Evolutionary conservation across 2,113 vertebrate species (phyloP).

Genomic region (Caranx ignobilis): DNA sequence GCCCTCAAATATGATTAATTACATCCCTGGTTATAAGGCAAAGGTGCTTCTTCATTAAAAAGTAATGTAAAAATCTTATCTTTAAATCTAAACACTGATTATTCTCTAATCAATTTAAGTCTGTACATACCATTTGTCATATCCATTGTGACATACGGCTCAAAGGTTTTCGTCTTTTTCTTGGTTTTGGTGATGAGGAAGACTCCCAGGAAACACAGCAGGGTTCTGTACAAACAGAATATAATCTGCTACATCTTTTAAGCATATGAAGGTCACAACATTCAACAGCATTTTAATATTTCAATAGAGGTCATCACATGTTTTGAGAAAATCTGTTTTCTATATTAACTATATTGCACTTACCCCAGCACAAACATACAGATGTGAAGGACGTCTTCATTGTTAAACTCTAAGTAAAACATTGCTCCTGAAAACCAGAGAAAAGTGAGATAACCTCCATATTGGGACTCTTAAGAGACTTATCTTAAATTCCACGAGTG

Average conservation of each 20-base stretch:
- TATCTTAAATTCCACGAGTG: neutral
- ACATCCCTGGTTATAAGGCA: neutral
- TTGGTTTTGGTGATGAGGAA: constrained; percentile 93
- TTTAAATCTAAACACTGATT: neutral
- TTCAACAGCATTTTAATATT: neutral
- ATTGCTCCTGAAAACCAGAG: constrained; percentile 86
- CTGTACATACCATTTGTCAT: constrained; percentile 90
- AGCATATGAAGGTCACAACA: neutral
- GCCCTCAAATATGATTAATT: neutral
- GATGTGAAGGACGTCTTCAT: constrained; percentile 91
- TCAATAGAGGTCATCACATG: neutral
- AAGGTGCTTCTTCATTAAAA: neutral
- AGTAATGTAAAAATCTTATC: neutral
- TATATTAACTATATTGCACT: constrained; percentile 67
- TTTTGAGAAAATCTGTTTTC: neutral
- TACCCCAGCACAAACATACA: constrained; percentile 96
- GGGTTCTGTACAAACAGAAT: constrained; percentile 82
- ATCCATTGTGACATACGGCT: constrained; percentile 96
- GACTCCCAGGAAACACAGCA: constrained; percentile 91
- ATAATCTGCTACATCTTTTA: neutral
- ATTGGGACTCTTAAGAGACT: neutral
- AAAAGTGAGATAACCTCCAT: neutral
- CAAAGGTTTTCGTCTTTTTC: constrained; percentile 89
- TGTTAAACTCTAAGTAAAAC: constrained; percentile 93
- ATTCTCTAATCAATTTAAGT: neutral